Conservation (phyloP, 1,140 invertebrate species). For the Caenorhabditis inopinata region DNA sequence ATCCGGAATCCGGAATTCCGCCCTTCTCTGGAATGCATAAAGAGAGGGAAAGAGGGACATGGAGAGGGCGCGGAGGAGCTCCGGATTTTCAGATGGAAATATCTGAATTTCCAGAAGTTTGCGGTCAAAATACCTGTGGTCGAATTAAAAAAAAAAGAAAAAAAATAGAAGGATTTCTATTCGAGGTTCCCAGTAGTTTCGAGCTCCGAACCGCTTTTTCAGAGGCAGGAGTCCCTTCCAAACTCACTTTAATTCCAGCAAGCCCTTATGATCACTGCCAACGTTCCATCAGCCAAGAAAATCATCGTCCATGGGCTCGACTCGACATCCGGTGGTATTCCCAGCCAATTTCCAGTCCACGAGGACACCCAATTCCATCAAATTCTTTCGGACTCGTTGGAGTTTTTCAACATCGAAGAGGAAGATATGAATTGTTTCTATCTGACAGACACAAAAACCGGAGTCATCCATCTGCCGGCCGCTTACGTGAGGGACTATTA, state of each 20-base stretch:
- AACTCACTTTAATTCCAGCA: slow-evolving; percentile 68
- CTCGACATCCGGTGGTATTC: slow-evolving; percentile 85
- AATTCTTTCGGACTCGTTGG: slow-evolving; percentile 88
- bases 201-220: too few relatives aligned
- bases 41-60: too few relatives aligned
- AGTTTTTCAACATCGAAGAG: slow-evolving; percentile 95
- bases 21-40: too few relatives aligned
- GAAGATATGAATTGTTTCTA: slow-evolving; percentile 85
- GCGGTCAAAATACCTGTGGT: background rate
- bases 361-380: slow-evolving; percentile 97
- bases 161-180: background rate
- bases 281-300: slow-evolving; percentile 97
- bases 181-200: too few relatives aligned
- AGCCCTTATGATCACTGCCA: slow-evolving; percentile 91
- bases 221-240: too few relatives aligned
- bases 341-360: slow-evolving; percentile 95
- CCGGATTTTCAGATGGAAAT: too few relatives aligned
- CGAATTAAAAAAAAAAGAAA: background rate
- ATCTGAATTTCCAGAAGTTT: too few relatives aligned
- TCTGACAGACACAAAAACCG: slow-evolving; percentile 92
- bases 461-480: slow-evolving; percentile 72
- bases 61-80: too few relatives aligned
- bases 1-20: too few relatives aligned
- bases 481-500: slow-evolving; percentile 80
- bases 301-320: slow-evolving; percentile 92